Conservation (phyloP, 1,140 invertebrate genomes). For the Dendroctonus ponderosae region DNA sequence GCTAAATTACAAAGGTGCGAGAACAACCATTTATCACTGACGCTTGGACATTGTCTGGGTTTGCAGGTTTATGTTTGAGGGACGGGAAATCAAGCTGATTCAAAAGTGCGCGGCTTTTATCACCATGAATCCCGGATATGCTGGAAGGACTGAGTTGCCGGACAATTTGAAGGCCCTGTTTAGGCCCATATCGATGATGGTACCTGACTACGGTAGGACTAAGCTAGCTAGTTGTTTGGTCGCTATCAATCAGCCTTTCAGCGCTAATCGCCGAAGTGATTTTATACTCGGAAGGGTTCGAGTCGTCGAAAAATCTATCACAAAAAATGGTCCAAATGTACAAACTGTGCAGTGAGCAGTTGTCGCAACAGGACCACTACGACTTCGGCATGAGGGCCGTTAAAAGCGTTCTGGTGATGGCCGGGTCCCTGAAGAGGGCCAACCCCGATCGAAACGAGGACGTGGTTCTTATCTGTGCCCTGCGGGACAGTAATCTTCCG, state of each 20-base stretch:
- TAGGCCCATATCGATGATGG: constrained; percentile 90
- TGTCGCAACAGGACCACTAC: constrained; percentile 91
- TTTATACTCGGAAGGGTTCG: constrained; percentile 89
- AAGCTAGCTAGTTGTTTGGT: not conserved
- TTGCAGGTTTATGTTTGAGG: constrained; percentile 83
- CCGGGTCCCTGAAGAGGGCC: constrained; percentile 81
- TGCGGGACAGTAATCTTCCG: constrained; percentile 88
- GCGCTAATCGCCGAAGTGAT: constrained; percentile 90
- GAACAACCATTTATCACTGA: not conserved
- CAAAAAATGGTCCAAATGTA: constrained; percentile 92
- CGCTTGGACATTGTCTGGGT: constrained; percentile 7
- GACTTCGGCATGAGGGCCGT: constrained; percentile 88
- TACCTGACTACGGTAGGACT: constrained; percentile 77
- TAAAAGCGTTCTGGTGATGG: constrained; percentile 76
- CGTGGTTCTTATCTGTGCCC: constrained; percentile 74
- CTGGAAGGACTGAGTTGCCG: constrained; percentile 79
- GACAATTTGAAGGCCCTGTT: constrained; percentile 85
- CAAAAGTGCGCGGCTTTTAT: constrained; percentile 86
- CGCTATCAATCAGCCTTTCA: constrained; percentile 46
- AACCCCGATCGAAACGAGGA: constrained; percentile 80
- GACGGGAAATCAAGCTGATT: constrained; percentile 81
- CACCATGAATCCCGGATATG: constrained; percentile 88
- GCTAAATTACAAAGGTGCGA: constrained; percentile 61
- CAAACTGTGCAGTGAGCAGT: constrained; percentile 86
- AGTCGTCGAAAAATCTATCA: constrained; percentile 79